These are phyloP conservation scores for Neomonachus schauinslandi DNA, from an alignment of 2,113 vertebrate species.

Conservation along the genomic window DNA sequence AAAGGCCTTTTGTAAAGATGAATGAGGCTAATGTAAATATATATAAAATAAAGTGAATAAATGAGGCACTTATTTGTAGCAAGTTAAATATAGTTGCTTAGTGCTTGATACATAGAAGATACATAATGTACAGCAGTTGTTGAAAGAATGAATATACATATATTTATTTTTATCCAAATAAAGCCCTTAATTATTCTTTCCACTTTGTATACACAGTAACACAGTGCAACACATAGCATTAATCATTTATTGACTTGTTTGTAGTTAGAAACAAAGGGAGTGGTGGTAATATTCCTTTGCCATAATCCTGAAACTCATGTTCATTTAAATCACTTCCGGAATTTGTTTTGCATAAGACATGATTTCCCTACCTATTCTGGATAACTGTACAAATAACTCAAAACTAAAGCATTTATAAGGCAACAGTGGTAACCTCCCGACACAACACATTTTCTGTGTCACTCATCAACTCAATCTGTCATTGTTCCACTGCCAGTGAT, in stretches of 20 bases:
- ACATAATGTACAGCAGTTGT: background rate
- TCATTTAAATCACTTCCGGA: conserved; percentile 69
- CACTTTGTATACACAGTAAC: background rate
- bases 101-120: background rate
- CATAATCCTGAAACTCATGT: background rate
- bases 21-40: background rate
- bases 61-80: background rate
- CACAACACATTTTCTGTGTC: conserved; percentile 68
- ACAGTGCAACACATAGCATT: background rate
- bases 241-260: conserved; percentile 40
- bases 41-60: background rate
- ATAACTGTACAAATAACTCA: conserved; percentile 51
- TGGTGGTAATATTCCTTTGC: conserved; percentile 8
- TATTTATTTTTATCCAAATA: background rate
- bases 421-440: conserved; percentile 40
- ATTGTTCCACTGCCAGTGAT: conserved; percentile 68
- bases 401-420: conserved; percentile 67
- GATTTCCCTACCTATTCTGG: conserved; percentile 62
- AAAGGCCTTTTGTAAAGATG: background rate
- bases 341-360: conserved; percentile 69
- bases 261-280: conserved; percentile 48
- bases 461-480: conserved; percentile 62
- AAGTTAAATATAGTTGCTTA: background rate
- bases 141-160: background rate
- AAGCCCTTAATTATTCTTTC: conserved; percentile 22